These are phyloP conservation scores for Phyllotreta cruciferae DNA, from an alignment of 2,888 invertebrate species.

Conservation along the genomic window DNA sequence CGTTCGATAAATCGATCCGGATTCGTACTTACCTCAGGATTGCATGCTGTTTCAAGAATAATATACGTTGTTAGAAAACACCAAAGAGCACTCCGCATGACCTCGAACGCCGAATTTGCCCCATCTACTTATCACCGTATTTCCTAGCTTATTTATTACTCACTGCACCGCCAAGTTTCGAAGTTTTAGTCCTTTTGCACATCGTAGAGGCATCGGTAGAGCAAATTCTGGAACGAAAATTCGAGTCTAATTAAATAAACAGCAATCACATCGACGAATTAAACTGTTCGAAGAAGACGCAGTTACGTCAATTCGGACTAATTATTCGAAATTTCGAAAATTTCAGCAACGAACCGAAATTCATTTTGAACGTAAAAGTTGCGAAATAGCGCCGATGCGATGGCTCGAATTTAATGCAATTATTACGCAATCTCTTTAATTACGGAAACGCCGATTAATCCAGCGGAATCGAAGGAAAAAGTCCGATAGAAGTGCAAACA, in stretches of 20 bases:
- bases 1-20: background rate
- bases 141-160: conserved; percentile 5
- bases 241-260: background rate
- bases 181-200: conserved; percentile 6
- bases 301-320: too few species aligned
- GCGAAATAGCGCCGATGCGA: too few species aligned
- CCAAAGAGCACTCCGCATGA: conserved; percentile 34
- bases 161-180: conserved; percentile 1
- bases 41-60: conserved; percentile 24
- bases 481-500: too few species aligned
- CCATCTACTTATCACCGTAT: conserved; percentile 29
- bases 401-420: too few species aligned
- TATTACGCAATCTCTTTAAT: too few species aligned
- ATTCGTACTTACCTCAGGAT: conserved; percentile 24
- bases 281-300: too few species aligned
- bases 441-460: too few species aligned
- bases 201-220: background rate
- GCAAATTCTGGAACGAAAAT: background rate
- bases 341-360: too few species aligned
- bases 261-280: background rate
- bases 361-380: too few species aligned
- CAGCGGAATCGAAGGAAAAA: too few species aligned
- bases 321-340: too few species aligned
- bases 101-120: conserved; percentile 26
- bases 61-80: conserved; percentile 30